Conservation (phyloP, 2,113 vertebrate genomes). For the Bubo blakistoni region DNA sequence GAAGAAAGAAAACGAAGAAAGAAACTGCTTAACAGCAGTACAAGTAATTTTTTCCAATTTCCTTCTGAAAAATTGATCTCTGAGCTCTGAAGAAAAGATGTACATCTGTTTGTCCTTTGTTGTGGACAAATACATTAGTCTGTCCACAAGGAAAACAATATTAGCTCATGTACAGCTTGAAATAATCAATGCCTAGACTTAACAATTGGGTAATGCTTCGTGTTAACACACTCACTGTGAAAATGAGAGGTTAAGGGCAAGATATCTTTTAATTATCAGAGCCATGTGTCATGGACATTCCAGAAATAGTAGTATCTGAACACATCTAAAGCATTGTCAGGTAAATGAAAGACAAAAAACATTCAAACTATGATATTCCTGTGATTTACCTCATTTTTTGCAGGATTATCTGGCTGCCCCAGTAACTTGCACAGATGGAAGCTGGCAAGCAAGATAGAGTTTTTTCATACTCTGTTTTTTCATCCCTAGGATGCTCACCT, state of each 20-base stretch:
- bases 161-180: conserved; percentile 34
- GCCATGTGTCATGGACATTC: background rate
- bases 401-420: background rate
- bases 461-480: background rate
- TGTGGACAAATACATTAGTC: conserved; percentile 23
- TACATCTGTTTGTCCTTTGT: conserved; percentile 40
- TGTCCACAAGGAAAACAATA: conserved; percentile 40
- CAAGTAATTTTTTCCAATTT: background rate
- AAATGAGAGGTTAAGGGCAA: conserved; percentile 33
- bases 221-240: conserved; percentile 36
- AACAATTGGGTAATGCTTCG: conserved; percentile 37
- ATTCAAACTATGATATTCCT: background rate
- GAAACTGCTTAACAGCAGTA: background rate
- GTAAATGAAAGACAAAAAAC: background rate
- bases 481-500: background rate
- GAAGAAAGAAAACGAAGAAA: background rate
- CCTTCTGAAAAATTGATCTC: conserved; percentile 54
- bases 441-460: background rate
- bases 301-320: conserved; percentile 13
- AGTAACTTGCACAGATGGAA: background rate
- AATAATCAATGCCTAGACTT: conserved; percentile 63
- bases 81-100: conserved; percentile 28
- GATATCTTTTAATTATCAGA: conserved; percentile 64
- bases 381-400: background rate
- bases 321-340: background rate